Base-by-base conservation (phyloP, 2,888 invertebrate genomes). In the Drosophila pseudotalamancana region DNA sequence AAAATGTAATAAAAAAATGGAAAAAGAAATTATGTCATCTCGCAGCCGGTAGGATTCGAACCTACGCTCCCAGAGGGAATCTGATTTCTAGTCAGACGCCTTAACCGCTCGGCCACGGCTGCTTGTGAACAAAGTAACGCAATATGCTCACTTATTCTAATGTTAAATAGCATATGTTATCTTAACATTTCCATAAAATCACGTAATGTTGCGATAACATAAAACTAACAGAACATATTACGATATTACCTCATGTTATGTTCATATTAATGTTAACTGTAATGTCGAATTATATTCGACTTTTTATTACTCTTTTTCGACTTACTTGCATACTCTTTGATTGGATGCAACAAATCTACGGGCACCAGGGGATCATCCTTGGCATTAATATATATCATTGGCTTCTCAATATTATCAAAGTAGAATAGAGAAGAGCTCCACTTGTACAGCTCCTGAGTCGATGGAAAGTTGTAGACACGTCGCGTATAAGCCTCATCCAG, bases 321-420 rank as follows among this genome's bases (percentile, higher is more conserved):
- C 95, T 94, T 92, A 97, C 97, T 93, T 83, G 95, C 95, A 92
- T 94, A 94, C 79, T 95, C 94, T 87, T 94, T 94, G 43, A 97
- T 94, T 5, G 95, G 94, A 16, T 94, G 92, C 72, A 97, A 92
- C 56, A 98, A 91, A 23, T 94, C 93, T 73, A 95, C 95, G 6
- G 98, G 98, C 45, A 98, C 95, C 45, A 98, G 93, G 2, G 98
- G 98, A 92, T 98, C 98, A 91, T 98, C 98, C 77, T 94, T 93
- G 6, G 98, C 94, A 92, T 98, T 98, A 61, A 98, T 94, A 89
- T 97, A 97, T 78, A 98, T 94, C 95, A 98, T 96, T 8, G 98
- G 98, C 16, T 95, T 94, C 54, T 94, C 93, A 68, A 98, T 95
- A 83, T 95, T 95, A 18, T 95, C 92, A 56, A 98, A 92, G 91